A percentile compares a stretch with the other conserved stretches of the same genome.
Conservation (phyloP, 2,113 vertebrate genomes). For the Hypanus sabinus region DNA sequence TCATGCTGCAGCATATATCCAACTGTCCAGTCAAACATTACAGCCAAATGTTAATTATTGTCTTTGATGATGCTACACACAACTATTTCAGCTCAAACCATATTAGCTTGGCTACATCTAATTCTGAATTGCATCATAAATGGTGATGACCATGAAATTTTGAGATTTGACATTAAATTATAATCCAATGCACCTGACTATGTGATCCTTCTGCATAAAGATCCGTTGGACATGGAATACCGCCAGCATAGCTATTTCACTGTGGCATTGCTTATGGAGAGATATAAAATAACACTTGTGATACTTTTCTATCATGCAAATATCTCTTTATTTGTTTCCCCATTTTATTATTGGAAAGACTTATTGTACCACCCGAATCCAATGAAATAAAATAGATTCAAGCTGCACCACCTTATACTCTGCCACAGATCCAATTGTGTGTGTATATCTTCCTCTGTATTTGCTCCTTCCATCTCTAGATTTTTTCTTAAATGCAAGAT, state of each 20-base stretch:
- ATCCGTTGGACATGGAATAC: background rate
- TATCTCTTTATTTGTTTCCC: background rate
- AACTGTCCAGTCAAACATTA: background rate
- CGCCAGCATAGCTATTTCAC: background rate
- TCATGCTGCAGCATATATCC: background rate
- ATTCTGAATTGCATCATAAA: background rate
- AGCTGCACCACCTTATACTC: background rate
- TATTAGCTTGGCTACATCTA: background rate
- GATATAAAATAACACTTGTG: background rate
- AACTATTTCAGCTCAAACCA: background rate
- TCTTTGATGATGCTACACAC: background rate
- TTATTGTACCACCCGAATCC: too few species aligned
- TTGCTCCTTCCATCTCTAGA: background rate
- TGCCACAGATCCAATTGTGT: background rate
- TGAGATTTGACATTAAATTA: background rate
- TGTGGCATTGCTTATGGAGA: background rate
- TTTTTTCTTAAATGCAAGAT: background rate
- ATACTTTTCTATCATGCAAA: background rate
- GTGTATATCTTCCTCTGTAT: background rate
- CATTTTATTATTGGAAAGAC: background rate
- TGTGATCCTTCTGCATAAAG: background rate
- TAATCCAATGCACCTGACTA: background rate
- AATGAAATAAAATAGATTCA: background rate
- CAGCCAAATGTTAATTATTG: background rate
- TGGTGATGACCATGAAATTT: background rate